Base-by-base conservation (phyloP, 2,888 invertebrate genomes). In the Acleris emargana region DNA sequence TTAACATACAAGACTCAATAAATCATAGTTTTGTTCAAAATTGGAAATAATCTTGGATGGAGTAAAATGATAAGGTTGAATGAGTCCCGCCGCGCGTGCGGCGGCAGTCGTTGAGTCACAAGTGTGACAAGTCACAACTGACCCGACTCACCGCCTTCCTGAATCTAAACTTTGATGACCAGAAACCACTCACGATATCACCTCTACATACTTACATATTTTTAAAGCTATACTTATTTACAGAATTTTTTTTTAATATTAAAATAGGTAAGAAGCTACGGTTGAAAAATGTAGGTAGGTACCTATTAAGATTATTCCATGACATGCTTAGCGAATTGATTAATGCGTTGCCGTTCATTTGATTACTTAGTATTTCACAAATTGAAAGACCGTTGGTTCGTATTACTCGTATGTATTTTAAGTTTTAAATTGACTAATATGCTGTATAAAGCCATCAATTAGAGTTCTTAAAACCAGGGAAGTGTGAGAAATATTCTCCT, bases 321-420 rank as follows among this genome's bases (percentile, higher is more conserved):
- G 55, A 43, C 42, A 43, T 58, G 59, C 66, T 62, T 52, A 50
- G 67, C 61, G 62, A 64, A 54, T 64, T 49, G 42, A 54, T 60
- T 42, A 53, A 60, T 55, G 64, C 64, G 4, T 59, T 50, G 64
- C 64, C 50, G 32, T 54, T 55, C 22, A n/a, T 57, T 38, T 52
- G 4, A 7, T n/a, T 38, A 20, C 13, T 6, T 13, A 20, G 1
- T 38, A 38, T 13, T 13, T 38, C 38, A 38, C 13, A 38, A 11
- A 38, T 38, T 11, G 13, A 38, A 13, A 4, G 13, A 38, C 4
- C 38, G 11, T 9, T 38, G 38, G 38, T 32, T 9, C 32, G 7
- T 32, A 32, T 9, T 32, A 1, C 25, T 25, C 6, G 25, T 25
- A 32, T 32, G 32, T 9, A 2, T 32, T 32, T 32, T 2, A 28